Percentiles rank a stretch among this genome's conserved stretches.
These are phyloP conservation scores for Phylloscopus trochilus DNA, from an alignment of 2,113 vertebrate species.

Conservation along the genomic window DNA sequence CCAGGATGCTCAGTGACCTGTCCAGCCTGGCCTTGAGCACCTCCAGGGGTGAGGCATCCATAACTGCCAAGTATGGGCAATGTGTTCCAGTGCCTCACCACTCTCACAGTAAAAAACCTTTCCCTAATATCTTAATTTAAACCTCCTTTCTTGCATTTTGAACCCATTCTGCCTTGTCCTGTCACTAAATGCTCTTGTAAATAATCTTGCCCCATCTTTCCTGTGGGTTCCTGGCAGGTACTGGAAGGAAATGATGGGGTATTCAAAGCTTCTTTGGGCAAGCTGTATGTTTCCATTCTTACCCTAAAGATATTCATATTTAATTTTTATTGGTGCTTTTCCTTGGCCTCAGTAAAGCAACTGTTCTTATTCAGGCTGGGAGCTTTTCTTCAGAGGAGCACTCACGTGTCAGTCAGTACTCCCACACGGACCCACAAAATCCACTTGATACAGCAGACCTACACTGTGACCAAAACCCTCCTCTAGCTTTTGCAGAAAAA, in stretches of 20 bases:
- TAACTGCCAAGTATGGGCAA: background rate
- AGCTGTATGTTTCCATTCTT: background rate
- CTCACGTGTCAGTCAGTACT: accelerated
- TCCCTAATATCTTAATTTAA: background rate
- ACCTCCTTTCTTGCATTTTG: background rate
- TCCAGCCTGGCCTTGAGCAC: background rate
- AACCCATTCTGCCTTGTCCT: background rate
- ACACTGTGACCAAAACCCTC: background rate
- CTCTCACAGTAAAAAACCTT: background rate
- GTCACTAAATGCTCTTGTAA: background rate
- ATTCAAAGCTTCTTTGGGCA: background rate
- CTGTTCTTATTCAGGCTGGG: background rate
- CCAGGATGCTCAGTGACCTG: background rate
- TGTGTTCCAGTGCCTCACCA: background rate
- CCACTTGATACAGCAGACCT: background rate
- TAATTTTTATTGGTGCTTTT: background rate
- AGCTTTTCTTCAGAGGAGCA: background rate
- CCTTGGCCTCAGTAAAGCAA: background rate
- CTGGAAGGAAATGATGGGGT: background rate
- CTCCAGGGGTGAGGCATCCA: background rate
- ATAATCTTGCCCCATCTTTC: background rate
- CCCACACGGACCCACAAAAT: accelerated
- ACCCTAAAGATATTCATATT: background rate
- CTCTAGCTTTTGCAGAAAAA: background rate
- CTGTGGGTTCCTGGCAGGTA: background rate